Evolutionary conservation across 2,888 invertebrate genomes (phyloP), one percentile per base, ranked within the genome.

Genomic region (Scrobipalpa atriplicella): DNA sequence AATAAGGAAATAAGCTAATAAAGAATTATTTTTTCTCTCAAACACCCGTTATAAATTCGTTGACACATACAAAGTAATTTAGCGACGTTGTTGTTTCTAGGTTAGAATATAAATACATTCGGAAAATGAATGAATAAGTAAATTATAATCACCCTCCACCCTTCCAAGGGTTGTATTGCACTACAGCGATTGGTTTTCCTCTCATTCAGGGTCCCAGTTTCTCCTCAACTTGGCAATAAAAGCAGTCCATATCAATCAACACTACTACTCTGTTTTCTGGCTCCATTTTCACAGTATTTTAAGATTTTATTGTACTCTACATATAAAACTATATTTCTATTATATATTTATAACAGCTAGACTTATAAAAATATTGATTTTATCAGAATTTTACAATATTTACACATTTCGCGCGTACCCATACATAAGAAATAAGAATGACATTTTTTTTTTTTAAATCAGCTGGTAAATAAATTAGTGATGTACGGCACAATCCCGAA

Each of bases 181-280:
- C 98, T 5, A 99, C 99, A 65, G 98, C 99, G 69, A 99, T 95
- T 0, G 99, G 99, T 89, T 97, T 96, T 62, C 98, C 98, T 84
- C 94, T 93, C 71, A 97, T 68, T 94, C 92, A 0, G 99, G 98
- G 80, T 97, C 94, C n/a, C n/a, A 97, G 89, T 83, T 97, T 96
- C 80, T 98, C 97, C 90, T 99, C 99, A 1, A 99, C 99, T 94
- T 99, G 99, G 78, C 99, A 99, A 87, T 98, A 99, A 90, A 99
- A 99, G 89, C 99, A 99, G 86, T 99, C 99, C 99, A 99, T 99
- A 84, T 99, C 99, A 63, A 99, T 96, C 63, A 99, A 93, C 54
- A 97, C 95, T 19, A 99, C 93, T 19, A 98, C 94, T 73, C 96
- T 90, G 70, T 95, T 94, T 71, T 92, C 89, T 70, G 80, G 82